Evolutionary conservation across 2,797 vertebrate genomes (phyloP), one percentile per base, ranked within the genome.

Genomic region (Microctenopoma steveboyesi): DNA sequence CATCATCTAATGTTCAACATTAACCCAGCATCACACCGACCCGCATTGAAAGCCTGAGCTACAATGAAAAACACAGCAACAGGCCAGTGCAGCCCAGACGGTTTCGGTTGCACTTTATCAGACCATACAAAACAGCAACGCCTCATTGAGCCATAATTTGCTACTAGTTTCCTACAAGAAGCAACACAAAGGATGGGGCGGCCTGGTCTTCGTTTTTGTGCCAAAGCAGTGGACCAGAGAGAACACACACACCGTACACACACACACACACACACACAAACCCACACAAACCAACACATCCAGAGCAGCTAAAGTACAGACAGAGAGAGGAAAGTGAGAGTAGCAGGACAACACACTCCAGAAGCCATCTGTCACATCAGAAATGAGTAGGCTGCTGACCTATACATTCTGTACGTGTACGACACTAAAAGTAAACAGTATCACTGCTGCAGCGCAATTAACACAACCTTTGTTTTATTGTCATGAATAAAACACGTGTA

Each of bases 61-160:
- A 86, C 85, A 87, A 88, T 90, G 65, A 79, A 59, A 81, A 81
- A 75, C 84, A 81, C 46, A 69, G 70, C 81, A 79, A 78, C 76
- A 16, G 83, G 87, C 85, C 82, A 72, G 82, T 69, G 71, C 69
- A 56, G 81, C 72, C 80, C 86, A 89, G 88, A 87, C 85, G 86
- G 87, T 89, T 88, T 86, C 68, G 67, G 81, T 91, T 85, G 86
- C 88, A 91, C 85, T 86, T 92, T 89, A 88, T 91, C 88, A 66
- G 83, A 89, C 81, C 67, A 72, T 80, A 91, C 84, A 91, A 89
- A 91, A 90, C 83, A 76, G 81, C 76, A 83, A 88, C 76, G 86
- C 91, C 87, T 91, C 89, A 92, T 87, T 92, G 86, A 92, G 89
- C 82, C 86, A 88, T 89, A 88, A 90, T 91, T 91, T 90, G 89